phyloP scores from a whole-genome alignment of 2,113 vertebrate genomes.

The Rhinoptilus africanus region DNA sequence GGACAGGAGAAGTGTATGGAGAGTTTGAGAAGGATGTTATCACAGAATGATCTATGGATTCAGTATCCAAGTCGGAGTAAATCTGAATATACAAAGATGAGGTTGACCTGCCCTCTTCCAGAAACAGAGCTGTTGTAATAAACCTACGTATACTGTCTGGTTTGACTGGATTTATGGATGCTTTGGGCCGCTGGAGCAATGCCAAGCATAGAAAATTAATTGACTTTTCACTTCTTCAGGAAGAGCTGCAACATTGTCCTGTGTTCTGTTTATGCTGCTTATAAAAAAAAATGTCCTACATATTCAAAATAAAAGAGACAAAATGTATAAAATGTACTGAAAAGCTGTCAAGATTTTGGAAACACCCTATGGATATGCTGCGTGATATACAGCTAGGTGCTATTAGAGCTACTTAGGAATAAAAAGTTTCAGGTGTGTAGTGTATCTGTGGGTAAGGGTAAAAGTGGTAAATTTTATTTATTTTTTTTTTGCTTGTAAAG shows the following conservation, averaged over 20 bases:
- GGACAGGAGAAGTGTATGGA: neutral
- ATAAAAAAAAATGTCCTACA: neutral
- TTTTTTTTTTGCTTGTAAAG: constrained; percentile 40
- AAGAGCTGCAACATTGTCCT: neutral
- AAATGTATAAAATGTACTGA: neutral
- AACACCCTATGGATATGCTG: neutral
- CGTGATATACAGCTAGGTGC: neutral
- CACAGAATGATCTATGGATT: neutral
- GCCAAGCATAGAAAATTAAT: neutral
- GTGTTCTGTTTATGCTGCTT: neutral
- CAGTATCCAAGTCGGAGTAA: neutral
- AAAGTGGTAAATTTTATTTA: neutral
- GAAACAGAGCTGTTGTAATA: neutral
- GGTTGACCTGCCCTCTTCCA: neutral
- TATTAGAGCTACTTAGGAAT: neutral
- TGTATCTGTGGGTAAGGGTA: neutral
- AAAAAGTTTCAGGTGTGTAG: neutral
- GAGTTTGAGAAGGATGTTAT: neutral
- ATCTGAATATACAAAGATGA: neutral
- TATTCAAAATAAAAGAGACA: neutral
- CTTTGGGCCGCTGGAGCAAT: neutral
- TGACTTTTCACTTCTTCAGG: neutral
- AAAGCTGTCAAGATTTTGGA: neutral
- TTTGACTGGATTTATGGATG: neutral
- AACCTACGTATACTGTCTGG: neutral